Evolutionary conservation across 2,888 invertebrate species (phyloP).

Genomic region (Tenthredo amoena): DNA sequence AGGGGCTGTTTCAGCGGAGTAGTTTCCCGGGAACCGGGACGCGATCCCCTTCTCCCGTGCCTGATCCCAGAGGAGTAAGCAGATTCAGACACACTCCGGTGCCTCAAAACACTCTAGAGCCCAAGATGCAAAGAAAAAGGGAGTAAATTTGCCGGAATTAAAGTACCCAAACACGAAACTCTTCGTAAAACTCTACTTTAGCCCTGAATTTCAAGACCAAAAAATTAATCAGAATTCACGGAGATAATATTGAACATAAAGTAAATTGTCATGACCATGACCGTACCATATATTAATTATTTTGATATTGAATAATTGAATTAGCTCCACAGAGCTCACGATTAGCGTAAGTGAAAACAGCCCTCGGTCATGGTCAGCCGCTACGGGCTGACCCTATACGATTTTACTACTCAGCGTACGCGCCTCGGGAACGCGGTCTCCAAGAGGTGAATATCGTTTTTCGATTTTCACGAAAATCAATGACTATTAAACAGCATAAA

Average conservation of each 20-base stretch:
- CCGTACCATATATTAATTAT: not conserved
- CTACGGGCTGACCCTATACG: conserved; percentile 5
- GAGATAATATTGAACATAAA: not conserved
- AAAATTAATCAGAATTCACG: not conserved
- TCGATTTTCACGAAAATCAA: not conserved
- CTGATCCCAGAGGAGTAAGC: conserved; percentile 8
- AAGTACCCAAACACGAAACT: not conserved
- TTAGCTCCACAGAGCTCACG: not conserved
- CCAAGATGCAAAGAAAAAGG: not conserved
- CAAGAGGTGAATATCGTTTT: not conserved
- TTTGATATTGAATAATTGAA: not conserved
- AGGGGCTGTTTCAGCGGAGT: conserved; percentile 23
- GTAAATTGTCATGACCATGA: not conserved
- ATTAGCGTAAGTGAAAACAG: conserved; percentile 14
- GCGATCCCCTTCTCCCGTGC: not conserved
- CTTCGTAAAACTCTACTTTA: not conserved
- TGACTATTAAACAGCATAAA: not conserved
- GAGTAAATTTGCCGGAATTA: not conserved
- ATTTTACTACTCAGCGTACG: not conserved
- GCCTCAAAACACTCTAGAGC: not conserved
- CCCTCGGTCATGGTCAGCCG: conserved; percentile 26
- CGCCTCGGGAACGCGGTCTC: not conserved
- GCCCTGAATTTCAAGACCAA: not conserved
- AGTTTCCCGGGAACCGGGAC: conserved; percentile 32
- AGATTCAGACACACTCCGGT: conserved; percentile 12